phyloP scores from a whole-genome alignment of 2,113 vertebrate species.

The Oncorhynchus clarkii region DNA sequence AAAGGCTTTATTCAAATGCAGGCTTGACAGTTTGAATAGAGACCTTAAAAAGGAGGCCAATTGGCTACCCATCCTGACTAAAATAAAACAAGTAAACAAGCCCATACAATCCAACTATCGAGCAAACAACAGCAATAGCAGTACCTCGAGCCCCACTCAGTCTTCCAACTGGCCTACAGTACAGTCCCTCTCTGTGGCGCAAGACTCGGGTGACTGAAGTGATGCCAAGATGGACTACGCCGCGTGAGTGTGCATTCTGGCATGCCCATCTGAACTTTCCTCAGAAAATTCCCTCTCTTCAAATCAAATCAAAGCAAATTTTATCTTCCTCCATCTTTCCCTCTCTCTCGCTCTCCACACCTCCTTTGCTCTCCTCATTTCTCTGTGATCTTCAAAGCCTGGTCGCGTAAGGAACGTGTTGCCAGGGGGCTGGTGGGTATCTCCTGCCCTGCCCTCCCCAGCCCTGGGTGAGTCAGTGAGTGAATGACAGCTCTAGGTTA shows the following conservation, averaged over 20 bases:
- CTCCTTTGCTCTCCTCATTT: neutral
- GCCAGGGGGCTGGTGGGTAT: neutral
- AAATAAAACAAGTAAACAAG: no score
- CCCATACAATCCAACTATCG: no score
- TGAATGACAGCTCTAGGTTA: neutral
- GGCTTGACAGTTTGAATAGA: no score
- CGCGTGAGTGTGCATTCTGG: neutral
- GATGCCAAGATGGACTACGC: neutral
- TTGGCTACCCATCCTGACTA: no score
- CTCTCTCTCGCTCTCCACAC: neutral
- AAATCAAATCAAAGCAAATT: no score
- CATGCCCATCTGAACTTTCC: neutral
- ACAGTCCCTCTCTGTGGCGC: neutral
- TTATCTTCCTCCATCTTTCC: neutral
- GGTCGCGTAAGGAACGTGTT: neutral
- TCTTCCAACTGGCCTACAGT: neutral
- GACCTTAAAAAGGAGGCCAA: no score
- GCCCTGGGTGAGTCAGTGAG: neutral
- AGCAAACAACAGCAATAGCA: neutral
- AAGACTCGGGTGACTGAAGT: conserved; percentile 4
- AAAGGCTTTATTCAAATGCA: no score
- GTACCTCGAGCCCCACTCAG: neutral
- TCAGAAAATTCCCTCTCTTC: neutral
- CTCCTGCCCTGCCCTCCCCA: neutral
- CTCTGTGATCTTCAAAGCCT: neutral